Conservation (phyloP, 2,113 vertebrate species). For the Argyrosomus japonicus region DNA sequence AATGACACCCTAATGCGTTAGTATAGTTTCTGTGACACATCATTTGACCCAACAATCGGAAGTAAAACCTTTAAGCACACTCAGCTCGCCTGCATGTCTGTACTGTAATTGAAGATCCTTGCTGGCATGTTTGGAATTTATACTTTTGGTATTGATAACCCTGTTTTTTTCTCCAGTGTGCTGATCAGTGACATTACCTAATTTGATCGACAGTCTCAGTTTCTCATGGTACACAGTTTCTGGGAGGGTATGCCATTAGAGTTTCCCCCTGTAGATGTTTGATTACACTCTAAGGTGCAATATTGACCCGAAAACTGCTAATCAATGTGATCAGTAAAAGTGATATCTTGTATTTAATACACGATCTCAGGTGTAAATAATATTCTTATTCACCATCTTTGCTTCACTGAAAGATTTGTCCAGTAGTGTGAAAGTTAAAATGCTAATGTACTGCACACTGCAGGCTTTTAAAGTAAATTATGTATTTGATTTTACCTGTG, state of each 20-base stretch:
- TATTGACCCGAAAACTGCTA: not conserved
- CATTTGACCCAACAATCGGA: not conserved
- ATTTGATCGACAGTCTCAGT: not conserved
- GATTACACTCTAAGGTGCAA: not conserved
- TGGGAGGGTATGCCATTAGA: not conserved
- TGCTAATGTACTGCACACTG: too few species aligned
- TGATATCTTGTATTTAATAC: not conserved
- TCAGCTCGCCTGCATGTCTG: not conserved
- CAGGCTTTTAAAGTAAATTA: not conserved
- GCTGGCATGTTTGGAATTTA: not conserved
- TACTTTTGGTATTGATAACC: not conserved
- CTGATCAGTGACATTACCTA: not conserved
- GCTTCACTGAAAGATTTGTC: not conserved
- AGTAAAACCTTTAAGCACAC: not conserved
- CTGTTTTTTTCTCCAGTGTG: not conserved
- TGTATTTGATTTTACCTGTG: not conserved
- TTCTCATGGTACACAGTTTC: not conserved
- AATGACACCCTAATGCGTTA: not conserved
- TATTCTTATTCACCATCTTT: not conserved
- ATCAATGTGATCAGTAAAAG: not conserved
- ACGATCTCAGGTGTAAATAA: not conserved
- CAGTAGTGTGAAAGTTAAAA: not conserved
- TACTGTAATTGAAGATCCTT: not conserved
- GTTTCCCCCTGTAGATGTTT: not conserved
- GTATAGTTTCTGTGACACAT: not conserved